Conservation (phyloP, 2,113 vertebrate genomes). For the Microcebus ravelobensis region DNA sequence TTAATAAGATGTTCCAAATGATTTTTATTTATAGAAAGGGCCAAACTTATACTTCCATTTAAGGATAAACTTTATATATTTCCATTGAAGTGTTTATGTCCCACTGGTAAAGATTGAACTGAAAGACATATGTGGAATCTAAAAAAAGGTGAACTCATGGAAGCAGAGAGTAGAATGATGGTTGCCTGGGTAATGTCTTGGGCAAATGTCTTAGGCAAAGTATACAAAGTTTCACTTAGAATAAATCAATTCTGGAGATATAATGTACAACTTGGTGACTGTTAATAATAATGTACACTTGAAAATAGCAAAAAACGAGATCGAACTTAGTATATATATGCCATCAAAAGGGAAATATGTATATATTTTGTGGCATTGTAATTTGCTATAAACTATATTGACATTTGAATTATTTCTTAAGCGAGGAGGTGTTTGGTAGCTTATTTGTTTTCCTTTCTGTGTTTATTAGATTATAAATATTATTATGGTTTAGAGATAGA, state of each 20-base stretch:
- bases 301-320: background rate
- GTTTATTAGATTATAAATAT: background rate
- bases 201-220: background rate
- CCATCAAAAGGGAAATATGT: background rate
- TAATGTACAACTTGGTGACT: background rate
- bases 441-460: conserved; percentile 53
- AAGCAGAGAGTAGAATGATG: background rate
- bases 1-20: background rate
- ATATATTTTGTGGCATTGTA: background rate
- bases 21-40: background rate
- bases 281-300: background rate
- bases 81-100: background rate
- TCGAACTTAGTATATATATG: background rate
- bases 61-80: conserved; percentile 28
- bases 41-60: background rate
- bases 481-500: conserved; percentile 15
- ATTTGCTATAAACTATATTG: background rate
- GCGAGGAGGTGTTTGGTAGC: background rate
- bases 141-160: background rate
- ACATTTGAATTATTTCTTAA: conserved; percentile 39
- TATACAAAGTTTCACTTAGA: background rate
- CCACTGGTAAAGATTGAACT: background rate
- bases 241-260: background rate
- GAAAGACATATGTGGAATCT: background rate
- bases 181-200: background rate